A percentile compares a stretch with the other conserved stretches of the same genome.
Conservation (phyloP, 2,797 vertebrate species). For the Petrocephalus sullivani region DNA sequence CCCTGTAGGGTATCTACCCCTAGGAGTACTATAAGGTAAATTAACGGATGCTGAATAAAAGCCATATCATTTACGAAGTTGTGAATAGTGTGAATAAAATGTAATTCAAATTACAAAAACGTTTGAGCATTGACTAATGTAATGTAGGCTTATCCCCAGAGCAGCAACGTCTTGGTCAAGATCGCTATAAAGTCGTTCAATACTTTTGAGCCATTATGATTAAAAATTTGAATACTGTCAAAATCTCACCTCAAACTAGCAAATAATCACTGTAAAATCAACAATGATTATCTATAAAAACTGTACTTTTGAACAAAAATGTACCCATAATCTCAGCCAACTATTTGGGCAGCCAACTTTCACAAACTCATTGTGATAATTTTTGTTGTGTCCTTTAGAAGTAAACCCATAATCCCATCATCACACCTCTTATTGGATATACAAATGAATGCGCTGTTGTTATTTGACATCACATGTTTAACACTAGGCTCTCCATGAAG, state of each 20-base stretch:
- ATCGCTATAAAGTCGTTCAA: not conserved
- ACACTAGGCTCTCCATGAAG: not conserved
- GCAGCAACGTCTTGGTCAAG: not conserved
- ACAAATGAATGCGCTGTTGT: conserved; percentile 13
- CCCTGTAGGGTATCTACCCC: not conserved
- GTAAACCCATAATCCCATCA: not conserved
- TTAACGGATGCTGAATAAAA: not conserved
- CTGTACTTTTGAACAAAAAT: not conserved
- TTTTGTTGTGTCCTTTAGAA: not conserved
- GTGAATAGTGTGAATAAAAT: not conserved
- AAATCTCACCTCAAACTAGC: not conserved
- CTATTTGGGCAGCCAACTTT: not conserved
- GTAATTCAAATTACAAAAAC: not conserved
- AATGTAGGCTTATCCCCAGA: not conserved
- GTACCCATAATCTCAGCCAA: not conserved
- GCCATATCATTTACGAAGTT: not conserved
- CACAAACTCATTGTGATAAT: not conserved
- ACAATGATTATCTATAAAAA: not conserved
- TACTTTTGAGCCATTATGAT: not conserved
- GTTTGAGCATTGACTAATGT: not conserved
- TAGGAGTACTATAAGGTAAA: not conserved
- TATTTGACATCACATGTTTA: conserved; percentile 14
- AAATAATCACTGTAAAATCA: not conserved
- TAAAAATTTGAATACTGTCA: not conserved
- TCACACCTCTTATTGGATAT: not conserved